Evolutionary conservation across 1,140 invertebrate genomes (phyloP).

Genomic region (Drosophila rhopaloa): DNA sequence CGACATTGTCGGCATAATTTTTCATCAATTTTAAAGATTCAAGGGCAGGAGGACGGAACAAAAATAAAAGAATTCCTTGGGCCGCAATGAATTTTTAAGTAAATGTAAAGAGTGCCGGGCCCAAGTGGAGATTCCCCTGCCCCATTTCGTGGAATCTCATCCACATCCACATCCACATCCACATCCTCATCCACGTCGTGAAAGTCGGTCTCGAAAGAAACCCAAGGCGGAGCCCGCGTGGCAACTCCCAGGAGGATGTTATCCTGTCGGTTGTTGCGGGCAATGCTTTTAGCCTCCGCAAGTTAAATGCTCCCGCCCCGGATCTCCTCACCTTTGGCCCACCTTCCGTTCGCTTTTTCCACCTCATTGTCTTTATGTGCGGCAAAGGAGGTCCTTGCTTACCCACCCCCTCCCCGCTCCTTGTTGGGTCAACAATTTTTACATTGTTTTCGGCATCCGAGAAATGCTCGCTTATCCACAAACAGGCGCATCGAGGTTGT

Average conservation of each 20-base stretch:
- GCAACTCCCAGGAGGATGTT: slow-evolving; percentile 69
- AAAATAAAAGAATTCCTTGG: slow-evolving; percentile 77
- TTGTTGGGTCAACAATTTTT: slow-evolving; percentile 74
- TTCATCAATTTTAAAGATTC: slow-evolving; percentile 64
- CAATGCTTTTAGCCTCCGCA: slow-evolving; percentile 72
- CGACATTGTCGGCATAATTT: slow-evolving; percentile 76
- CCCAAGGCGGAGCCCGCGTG: slow-evolving; percentile 49
- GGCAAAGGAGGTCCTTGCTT: not conserved
- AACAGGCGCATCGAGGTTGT: slow-evolving; percentile 46
- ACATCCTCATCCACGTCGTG: not conserved
- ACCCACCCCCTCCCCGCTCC: slow-evolving; percentile 8
- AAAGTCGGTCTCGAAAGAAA: slow-evolving; percentile 4
- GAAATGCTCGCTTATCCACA: slow-evolving; percentile 61
- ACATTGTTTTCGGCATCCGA: slow-evolving; percentile 68
- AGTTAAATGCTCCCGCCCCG: slow-evolving; percentile 51
- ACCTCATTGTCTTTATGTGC: slow-evolving; percentile 63
- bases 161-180: not conserved
- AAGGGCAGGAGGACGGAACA: slow-evolving; percentile 30
- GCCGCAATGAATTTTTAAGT: slow-evolving; percentile 80
- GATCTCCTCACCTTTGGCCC: slow-evolving; percentile 28
- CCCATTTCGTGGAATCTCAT: not conserved
- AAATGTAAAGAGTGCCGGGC: slow-evolving; percentile 66
- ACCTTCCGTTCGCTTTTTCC: slow-evolving; percentile 16
- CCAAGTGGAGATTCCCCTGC: slow-evolving; percentile 10
- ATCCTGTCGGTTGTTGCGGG: slow-evolving; percentile 50